A percentile compares a stretch with the other conserved stretches of the same genome.
These are phyloP conservation scores for Athene cunicularia DNA, from an alignment of 2,113 vertebrate genomes.

Conservation along the genomic window DNA sequence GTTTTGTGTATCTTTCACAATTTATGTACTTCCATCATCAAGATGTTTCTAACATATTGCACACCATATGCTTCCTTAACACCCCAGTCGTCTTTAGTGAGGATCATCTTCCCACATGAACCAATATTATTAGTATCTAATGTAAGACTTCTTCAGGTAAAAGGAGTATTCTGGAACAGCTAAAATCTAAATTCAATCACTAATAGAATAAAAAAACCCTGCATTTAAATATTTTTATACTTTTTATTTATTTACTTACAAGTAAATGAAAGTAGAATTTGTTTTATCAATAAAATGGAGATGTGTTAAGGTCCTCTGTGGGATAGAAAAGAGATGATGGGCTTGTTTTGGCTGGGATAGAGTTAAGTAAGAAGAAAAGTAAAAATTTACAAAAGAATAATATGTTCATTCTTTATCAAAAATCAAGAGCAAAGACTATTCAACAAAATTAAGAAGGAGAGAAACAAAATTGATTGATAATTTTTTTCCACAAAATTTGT, in stretches of 20 bases:
- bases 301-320: not conserved
- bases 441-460: not conserved
- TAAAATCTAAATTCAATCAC: not conserved
- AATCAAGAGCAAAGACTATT: not conserved
- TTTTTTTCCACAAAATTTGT: not conserved
- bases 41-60: slow-evolving; percentile 22
- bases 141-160: not conserved
- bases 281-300: not conserved
- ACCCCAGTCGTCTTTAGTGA: not conserved
- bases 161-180: not conserved
- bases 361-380: not conserved
- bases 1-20: not conserved
- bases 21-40: not conserved
- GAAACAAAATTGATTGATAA: not conserved
- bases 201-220: not conserved
- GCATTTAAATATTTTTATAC: not conserved
- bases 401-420: not conserved
- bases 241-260: not conserved
- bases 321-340: not conserved
- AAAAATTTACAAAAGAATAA: not conserved
- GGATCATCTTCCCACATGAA: not conserved
- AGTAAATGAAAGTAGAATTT: not conserved
- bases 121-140: not conserved
- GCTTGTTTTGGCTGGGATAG: not conserved
- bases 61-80: slow-evolving; percentile 20